Evolutionary conservation across 2,113 vertebrate species (phyloP).

Genomic region (Prochilodus magdalenae): DNA sequence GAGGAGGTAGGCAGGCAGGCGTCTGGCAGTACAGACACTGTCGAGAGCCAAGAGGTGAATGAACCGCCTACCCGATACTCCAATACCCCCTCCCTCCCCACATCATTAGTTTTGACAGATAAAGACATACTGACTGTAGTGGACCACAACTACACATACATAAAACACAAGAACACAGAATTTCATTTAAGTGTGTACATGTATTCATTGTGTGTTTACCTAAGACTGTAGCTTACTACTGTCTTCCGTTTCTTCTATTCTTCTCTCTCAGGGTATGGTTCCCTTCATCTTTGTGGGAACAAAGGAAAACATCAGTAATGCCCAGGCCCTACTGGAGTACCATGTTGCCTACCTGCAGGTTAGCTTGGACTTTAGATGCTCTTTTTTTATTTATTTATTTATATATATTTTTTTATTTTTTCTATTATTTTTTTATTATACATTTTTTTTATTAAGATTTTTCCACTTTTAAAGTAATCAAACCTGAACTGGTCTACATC

Average conservation of each 20-base stretch:
- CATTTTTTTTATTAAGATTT: too few relatives aligned
- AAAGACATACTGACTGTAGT: not conserved
- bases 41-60: constrained; percentile 77
- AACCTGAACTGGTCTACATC: too few relatives aligned
- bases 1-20: constrained; percentile 84
- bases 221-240: not conserved
- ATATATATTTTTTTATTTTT: too few relatives aligned
- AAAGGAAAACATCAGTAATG: constrained; percentile 92
- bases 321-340: constrained; percentile 90
- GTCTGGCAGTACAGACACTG: constrained; percentile 73
- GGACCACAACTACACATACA: not conserved
- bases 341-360: constrained; percentile 93
- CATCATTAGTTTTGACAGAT: not conserved
- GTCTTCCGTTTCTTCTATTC: constrained; percentile 24
- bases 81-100: constrained; percentile 1
- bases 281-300: constrained; percentile 93
- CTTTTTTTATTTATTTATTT: not conserved
- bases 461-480: too few relatives aligned
- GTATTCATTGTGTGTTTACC: not conserved
- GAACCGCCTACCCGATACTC: constrained; percentile 51
- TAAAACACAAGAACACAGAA: too few relatives aligned
- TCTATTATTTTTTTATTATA: too few relatives aligned
- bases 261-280: constrained; percentile 84
- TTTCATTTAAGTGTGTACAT: not conserved
- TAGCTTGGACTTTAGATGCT: constrained; percentile 25